These are phyloP conservation scores for Azorinus chamasolen DNA, from an alignment of 2,888 invertebrate species.

Conservation along the genomic window DNA sequence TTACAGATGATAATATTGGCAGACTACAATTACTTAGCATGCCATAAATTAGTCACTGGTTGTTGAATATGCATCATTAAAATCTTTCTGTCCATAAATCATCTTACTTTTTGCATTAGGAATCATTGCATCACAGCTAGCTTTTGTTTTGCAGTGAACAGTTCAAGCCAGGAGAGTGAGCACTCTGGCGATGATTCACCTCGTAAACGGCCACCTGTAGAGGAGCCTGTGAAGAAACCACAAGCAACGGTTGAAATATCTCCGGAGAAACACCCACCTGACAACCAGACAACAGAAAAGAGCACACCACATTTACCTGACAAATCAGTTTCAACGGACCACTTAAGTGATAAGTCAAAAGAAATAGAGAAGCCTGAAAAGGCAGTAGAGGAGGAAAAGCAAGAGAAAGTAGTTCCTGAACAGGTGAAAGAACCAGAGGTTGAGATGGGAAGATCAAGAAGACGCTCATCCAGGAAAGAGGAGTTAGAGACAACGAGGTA, in stretches of 20 bases:
- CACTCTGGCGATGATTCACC: constrained; percentile 57
- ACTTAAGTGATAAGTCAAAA: too few relatives aligned
- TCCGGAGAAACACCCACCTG: constrained; percentile 25
- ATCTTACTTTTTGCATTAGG: too few relatives aligned
- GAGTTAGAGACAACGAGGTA: too few relatives aligned
- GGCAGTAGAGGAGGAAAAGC: not conserved
- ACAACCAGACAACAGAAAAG: too few relatives aligned
- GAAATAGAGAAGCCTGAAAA: constrained; percentile 7
- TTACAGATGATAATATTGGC: too few relatives aligned
- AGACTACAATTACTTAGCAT: too few relatives aligned
- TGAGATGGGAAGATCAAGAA: not conserved
- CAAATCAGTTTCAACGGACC: too few relatives aligned
- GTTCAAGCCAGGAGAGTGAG: constrained; percentile 66
- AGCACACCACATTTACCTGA: too few relatives aligned
- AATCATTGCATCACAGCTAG: too few relatives aligned
- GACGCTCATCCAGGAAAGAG: not conserved
- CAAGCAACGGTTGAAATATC: constrained; percentile 39
- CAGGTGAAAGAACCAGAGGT: not conserved
- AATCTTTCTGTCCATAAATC: too few relatives aligned
- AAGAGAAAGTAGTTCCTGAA: not conserved
- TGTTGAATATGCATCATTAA: too few relatives aligned
- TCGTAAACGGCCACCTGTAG: constrained; percentile 27
- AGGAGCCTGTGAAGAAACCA: constrained; percentile 23
- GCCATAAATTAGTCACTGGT: too few relatives aligned
- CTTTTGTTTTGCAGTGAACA: constrained; percentile 42